These are phyloP conservation scores for Phataginus tricuspis DNA, from an alignment of 2,797 vertebrate genomes.

Conservation along the genomic window DNA sequence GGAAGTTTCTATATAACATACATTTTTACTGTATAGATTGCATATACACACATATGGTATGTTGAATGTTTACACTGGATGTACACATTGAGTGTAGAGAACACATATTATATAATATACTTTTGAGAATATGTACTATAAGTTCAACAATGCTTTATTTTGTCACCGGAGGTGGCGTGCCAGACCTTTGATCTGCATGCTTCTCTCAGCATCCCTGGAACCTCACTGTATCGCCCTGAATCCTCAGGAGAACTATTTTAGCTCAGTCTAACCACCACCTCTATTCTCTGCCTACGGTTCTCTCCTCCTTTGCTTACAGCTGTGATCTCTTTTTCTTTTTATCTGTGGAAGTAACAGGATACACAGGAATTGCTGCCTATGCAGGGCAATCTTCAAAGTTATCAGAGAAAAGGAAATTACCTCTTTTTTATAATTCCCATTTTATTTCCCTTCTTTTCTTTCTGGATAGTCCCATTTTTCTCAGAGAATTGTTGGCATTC, in stretches of 20 bases:
- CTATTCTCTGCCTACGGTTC: not conserved
- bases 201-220: not conserved
- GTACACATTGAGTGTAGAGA: not conserved
- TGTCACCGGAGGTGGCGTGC: not conserved
- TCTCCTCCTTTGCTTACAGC: not conserved
- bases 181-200: not conserved
- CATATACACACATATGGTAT: not conserved
- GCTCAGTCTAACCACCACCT: not conserved
- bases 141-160: not conserved
- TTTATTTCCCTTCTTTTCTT: slow-evolving; percentile 7
- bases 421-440: not conserved
- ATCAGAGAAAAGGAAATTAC: not conserved
- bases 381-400: not conserved
- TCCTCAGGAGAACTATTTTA: not conserved
- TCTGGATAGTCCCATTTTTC: slow-evolving; percentile 9
- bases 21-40: not conserved
- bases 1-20: not conserved
- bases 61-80: not conserved
- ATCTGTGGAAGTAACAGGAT: not conserved
- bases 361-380: not conserved
- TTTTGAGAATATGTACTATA: not conserved
- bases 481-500: slow-evolving; percentile 26
- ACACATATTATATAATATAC: not conserved
- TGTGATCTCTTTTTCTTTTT: not conserved
- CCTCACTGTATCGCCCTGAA: not conserved